Percentiles rank a stretch among this genome's conserved stretches.
Evolutionary conservation across 2,888 invertebrate species (phyloP).

Genomic region (Salticus scenicus): DNA sequence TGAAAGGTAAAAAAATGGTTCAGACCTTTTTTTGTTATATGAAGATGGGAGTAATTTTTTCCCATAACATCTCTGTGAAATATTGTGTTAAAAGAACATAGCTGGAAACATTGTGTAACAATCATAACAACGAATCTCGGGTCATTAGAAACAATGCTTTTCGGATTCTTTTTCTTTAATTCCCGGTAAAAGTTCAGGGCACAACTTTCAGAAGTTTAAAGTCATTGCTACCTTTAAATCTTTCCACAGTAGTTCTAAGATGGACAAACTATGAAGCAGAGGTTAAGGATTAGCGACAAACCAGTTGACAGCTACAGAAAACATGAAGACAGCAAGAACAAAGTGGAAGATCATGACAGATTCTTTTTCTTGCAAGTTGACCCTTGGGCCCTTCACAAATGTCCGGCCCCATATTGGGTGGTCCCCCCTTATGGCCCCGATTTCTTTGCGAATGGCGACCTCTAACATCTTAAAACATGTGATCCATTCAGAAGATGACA

Average conservation of each 20-base stretch:
- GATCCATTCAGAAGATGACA: constrained; percentile 52
- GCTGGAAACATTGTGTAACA: too few species aligned
- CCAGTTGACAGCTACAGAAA: constrained; percentile 32
- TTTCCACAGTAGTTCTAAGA: constrained; percentile 11
- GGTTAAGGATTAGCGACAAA: constrained; percentile 46
- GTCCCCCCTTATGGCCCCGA: constrained; percentile 19
- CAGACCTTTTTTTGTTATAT: too few species aligned
- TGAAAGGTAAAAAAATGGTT: too few species aligned
- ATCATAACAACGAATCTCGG: not conserved
- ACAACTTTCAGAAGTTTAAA: not conserved
- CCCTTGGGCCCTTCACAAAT: constrained; percentile 19
- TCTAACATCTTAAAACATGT: constrained; percentile 27
- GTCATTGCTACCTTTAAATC: constrained; percentile 6
- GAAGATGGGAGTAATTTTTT: too few species aligned
- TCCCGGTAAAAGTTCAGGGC: not conserved
- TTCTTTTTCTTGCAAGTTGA: constrained; percentile 11
- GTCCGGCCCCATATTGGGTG: constrained; percentile 48
- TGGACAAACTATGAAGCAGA: constrained; percentile 22
- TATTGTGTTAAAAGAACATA: too few species aligned
- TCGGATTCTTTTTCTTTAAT: not conserved
- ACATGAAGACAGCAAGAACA: constrained; percentile 19
- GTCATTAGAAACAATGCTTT: not conserved
- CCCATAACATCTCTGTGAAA: too few species aligned
- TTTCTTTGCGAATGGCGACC: constrained; percentile 17
- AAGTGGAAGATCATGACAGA: not conserved